Percentiles rank a stretch among this genome's conserved stretches.
Evolutionary conservation across 2,888 invertebrate genomes (phyloP).

Genomic region (Stenoptilia bipunctidactyla): DNA sequence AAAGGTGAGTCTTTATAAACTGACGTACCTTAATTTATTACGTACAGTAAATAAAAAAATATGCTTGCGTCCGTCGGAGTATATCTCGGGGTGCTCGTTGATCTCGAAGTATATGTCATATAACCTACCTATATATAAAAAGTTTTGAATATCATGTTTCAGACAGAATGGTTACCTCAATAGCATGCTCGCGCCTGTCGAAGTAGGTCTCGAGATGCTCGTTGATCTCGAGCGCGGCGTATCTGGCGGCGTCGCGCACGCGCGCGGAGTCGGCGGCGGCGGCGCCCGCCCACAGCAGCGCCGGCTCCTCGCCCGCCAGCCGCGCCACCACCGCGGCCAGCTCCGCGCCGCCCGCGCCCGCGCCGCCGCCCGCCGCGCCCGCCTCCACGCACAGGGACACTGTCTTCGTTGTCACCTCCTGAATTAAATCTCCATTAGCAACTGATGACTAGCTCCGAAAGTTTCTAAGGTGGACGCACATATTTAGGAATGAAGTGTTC

Average conservation of each 20-base stretch:
- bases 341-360: slow-evolving; percentile 21
- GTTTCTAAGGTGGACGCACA: too few species aligned
- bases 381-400: slow-evolving; percentile 44
- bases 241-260: slow-evolving; percentile 86
- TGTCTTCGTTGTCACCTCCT: slow-evolving; percentile 87
- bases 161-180: slow-evolving; percentile 81
- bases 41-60: too few species aligned
- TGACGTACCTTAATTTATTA: too few species aligned
- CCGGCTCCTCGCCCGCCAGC: slow-evolving; percentile 79
- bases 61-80: too few species aligned
- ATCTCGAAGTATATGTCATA: too few species aligned
- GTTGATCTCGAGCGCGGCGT: slow-evolving; percentile 91
- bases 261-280: slow-evolving; percentile 78
- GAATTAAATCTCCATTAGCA: too few species aligned
- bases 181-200: slow-evolving; percentile 90
- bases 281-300: slow-evolving; percentile 89
- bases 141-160: too few species aligned
- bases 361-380: slow-evolving; percentile 20
- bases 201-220: slow-evolving; percentile 96
- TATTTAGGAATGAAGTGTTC: too few species aligned
- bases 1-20: too few species aligned
- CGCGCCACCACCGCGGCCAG: slow-evolving; percentile 72
- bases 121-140: too few species aligned
- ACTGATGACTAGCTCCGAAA: too few species aligned
- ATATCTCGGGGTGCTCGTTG: too few species aligned